Percentiles rank a stretch among this genome's conserved stretches.
These are phyloP conservation scores for Hydrocynus forskahlii DNA, from an alignment of 2,797 vertebrate species.

Conservation along the genomic window DNA sequence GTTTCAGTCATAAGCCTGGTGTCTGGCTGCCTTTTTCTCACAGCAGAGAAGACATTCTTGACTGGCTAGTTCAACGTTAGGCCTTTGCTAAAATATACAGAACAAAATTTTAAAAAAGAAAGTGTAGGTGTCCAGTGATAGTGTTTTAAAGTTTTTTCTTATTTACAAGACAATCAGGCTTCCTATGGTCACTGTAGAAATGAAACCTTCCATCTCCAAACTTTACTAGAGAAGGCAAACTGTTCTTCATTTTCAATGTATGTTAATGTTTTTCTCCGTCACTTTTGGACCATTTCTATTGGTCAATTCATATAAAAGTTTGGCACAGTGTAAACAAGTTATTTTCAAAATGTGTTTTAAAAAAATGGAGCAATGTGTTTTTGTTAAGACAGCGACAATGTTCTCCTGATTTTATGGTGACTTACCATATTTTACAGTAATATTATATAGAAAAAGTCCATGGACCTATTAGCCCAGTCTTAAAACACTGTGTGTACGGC, in stretches of 20 bases:
- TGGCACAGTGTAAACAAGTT: too few species aligned
- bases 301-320: too few species aligned
- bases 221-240: too few species aligned
- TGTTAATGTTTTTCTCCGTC: too few species aligned
- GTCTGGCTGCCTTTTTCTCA: slow-evolving; percentile 30
- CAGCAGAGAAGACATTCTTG: slow-evolving; percentile 1
- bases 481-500: slow-evolving; percentile 4
- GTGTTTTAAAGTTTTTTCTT: not conserved
- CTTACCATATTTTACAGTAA: slow-evolving; percentile 5
- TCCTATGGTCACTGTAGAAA: not conserved
- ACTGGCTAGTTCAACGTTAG: not conserved
- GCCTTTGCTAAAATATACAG: not conserved
- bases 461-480: slow-evolving; percentile 10
- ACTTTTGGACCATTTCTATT: too few species aligned
- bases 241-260: too few species aligned
- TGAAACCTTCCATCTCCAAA: too few species aligned
- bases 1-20: slow-evolving; percentile 12
- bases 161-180: not conserved
- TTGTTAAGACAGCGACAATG: not conserved
- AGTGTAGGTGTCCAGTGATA: slow-evolving; percentile 26
- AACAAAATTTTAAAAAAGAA: not conserved
- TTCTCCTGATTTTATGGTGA: not conserved
- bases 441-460: not conserved
- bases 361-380: too few species aligned
- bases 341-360: too few species aligned